A percentile compares a stretch with the other conserved stretches of the same genome.
Evolutionary conservation across 2,113 vertebrate genomes (phyloP).

Genomic region (Ochotona princeps): DNA sequence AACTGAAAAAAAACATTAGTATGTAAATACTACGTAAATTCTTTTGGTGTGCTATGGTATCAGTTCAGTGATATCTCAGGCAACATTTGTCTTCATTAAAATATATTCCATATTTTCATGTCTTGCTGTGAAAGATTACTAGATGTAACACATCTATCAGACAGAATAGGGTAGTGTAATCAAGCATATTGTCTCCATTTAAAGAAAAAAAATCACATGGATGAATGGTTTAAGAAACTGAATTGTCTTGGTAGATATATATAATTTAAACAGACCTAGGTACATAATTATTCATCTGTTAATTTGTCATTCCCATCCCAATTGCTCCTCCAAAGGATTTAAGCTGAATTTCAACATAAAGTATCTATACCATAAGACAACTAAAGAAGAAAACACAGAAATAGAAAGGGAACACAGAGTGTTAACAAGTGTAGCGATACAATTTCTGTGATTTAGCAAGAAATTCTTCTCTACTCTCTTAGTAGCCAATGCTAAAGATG

Average conservation of each 20-base stretch:
- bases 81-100: slow-evolving; percentile 68
- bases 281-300: background rate
- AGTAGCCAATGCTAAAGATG: background rate
- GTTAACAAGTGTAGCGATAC: background rate
- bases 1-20: slow-evolving; percentile 11
- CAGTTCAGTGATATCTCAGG: slow-evolving; percentile 48
- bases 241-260: slow-evolving; percentile 12
- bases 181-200: slow-evolving; percentile 59
- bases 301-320: background rate
- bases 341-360: background rate
- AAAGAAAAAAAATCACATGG: slow-evolving; percentile 29
- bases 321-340: background rate
- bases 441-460: background rate
- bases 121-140: slow-evolving; percentile 65
- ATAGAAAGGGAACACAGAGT: background rate
- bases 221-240: background rate
- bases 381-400: background rate
- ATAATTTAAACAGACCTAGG: background rate
- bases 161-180: slow-evolving; percentile 18
- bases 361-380: background rate
- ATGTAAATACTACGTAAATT: slow-evolving; percentile 27
- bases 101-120: slow-evolving; percentile 52
- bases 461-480: background rate
- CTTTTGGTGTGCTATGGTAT: slow-evolving; percentile 8
- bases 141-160: slow-evolving; percentile 28